Evolutionary conservation across 2,797 vertebrate genomes (phyloP), one percentile per base, ranked within the genome.

Genomic region (Fistularia tabacaria): DNA sequence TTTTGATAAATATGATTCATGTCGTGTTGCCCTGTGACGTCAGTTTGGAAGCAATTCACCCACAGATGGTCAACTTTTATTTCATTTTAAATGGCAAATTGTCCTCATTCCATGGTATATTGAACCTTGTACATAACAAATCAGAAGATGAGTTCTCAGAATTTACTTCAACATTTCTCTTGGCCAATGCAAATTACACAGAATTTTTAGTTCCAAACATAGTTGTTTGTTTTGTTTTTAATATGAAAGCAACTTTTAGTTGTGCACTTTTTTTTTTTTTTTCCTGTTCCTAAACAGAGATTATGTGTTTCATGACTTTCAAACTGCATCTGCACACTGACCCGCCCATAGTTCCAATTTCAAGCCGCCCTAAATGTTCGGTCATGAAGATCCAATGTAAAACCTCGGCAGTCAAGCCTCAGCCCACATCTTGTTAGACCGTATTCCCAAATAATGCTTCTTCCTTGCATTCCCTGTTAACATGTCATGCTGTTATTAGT

Each of bases 121-220:
- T 88, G 72, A 76, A 81, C 80, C 78, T 89, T 91, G 87, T 91
- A 90, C 85, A 90, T 88, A 90, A 87, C 49, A 37, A 80, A 66
- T 75, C 70, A 62, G 79, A 86, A 74, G 80, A 83, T 71, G 74
- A 70, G 62, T 73, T 74, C 63, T 70, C 51, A 51, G 74, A 64
- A 51, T 38, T 10, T 7, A 66, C 80, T 69, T 69, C 57, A 77
- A 71, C 60, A 40, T 14, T 42, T 40, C 25, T 25, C 25, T 70
- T 56, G 51, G 64, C 84, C 71, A 2, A 6, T 72, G 69, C 63
- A 66, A 25, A 74, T 77, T 79, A 69, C 46, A 48, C 38, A 59
- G 36, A 47, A 39, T 71, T 83, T 79, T 65, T 25, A 73, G 73
- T 81, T 77, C 76, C 49, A 75, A 74, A 71, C 66, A 69, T 81